phyloP scores from a whole-genome alignment of 2,888 invertebrate species.

The Acleris literana region DNA sequence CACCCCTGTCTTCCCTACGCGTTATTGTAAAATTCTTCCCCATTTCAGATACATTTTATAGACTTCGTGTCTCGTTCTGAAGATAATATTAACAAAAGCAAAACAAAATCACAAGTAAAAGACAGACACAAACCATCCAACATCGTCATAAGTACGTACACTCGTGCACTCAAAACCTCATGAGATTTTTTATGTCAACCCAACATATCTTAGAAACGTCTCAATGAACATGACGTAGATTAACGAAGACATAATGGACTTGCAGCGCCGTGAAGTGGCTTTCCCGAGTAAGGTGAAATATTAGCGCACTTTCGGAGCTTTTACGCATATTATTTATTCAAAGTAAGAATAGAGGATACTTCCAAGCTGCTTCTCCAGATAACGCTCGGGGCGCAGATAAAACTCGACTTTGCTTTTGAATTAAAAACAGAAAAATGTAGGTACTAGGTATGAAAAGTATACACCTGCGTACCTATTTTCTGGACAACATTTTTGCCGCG shows the following conservation, averaged over 20 bases:
- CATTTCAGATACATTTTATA: not conserved
- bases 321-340: conserved; percentile 76
- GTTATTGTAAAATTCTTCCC: too few species aligned
- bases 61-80: not conserved
- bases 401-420: conserved; percentile 10
- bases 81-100: not conserved
- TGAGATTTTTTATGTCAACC: conserved; percentile 23
- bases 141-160: conserved; percentile 1
- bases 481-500: too few species aligned
- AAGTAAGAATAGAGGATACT: conserved; percentile 63
- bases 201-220: conserved; percentile 20
- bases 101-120: not conserved
- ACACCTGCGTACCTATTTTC: too few species aligned
- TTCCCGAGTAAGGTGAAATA: conserved; percentile 54
- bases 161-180: conserved; percentile 12
- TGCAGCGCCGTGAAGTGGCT: conserved; percentile 28
- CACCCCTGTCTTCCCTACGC: too few species aligned
- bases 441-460: too few species aligned
- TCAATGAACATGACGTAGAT: conserved; percentile 30
- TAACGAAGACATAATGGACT: conserved; percentile 31
- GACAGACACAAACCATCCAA: not conserved
- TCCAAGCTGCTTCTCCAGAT: conserved; percentile 48
- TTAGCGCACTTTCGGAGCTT: conserved; percentile 67
- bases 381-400: conserved; percentile 41
- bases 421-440: too few species aligned